A percentile compares a stretch with the other conserved stretches of the same genome.
Conservation (phyloP, 1,140 invertebrate genomes). For the Latrodectus geometricus region DNA sequence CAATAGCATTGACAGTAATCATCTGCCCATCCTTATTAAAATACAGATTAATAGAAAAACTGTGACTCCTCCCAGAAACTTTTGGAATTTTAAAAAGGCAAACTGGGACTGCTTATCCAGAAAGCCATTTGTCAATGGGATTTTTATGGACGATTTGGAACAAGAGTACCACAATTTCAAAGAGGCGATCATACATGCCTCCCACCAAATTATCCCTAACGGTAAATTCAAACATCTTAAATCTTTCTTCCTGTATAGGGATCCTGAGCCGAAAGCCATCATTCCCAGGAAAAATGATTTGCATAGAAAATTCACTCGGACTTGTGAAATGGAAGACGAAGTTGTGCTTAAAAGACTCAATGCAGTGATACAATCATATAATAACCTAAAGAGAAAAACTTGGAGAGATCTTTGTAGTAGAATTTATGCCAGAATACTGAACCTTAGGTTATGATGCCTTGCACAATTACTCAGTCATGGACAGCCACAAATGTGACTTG, state of each 20-base stretch:
- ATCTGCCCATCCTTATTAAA: no score
- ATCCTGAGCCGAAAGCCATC: not conserved
- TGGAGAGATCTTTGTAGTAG: not conserved
- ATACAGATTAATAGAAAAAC: no score
- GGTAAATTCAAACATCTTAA: conserved; percentile 20
- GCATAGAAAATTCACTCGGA: not conserved
- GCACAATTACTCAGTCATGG: not conserved
- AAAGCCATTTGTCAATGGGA: no score
- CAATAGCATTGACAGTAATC: no score
- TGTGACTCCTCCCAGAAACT: no score
- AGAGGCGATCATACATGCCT: not conserved
- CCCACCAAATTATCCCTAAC: not conserved
- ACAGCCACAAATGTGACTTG: no score
- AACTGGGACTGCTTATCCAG: no score
- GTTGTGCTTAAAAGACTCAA: conserved; percentile 18
- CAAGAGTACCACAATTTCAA: not conserved
- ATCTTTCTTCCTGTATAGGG: conserved; percentile 16
- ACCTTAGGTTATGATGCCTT: conserved; percentile 5
- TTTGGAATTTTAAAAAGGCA: no score
- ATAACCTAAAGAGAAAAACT: not conserved
- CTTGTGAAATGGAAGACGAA: not conserved
- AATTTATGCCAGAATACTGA: not conserved
- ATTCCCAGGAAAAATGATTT: conserved; percentile 6
- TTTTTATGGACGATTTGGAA: not conserved
- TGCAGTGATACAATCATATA: not conserved